These are phyloP conservation scores for Notechis scutatus DNA, from an alignment of 2,113 vertebrate species.

Conservation along the genomic window DNA sequence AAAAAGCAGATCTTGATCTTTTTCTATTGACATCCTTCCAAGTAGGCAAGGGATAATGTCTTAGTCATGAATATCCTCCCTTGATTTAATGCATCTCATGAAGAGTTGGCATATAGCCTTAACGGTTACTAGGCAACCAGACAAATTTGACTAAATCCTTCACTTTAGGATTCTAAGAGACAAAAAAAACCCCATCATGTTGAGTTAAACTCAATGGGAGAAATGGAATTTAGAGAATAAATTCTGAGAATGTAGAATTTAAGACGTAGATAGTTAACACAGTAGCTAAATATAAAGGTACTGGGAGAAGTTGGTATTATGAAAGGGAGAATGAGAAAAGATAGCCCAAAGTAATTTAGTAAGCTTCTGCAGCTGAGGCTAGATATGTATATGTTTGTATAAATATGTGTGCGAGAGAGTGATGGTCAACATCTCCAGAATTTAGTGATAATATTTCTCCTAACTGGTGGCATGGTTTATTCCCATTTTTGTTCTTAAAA, in stretches of 20 bases:
- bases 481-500: neutral
- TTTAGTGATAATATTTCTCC: neutral
- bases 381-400: neutral
- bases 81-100: neutral
- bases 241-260: neutral
- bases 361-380: neutral
- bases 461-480: neutral
- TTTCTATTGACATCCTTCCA: neutral
- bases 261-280: neutral
- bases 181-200: neutral
- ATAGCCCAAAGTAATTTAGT: neutral
- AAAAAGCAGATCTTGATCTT: neutral
- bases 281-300: neutral
- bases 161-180: neutral
- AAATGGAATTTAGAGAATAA: neutral
- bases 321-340: neutral
- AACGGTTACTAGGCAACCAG: neutral
- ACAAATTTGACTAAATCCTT: neutral
- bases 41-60: neutral
- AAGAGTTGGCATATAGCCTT: neutral
- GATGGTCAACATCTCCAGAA: neutral
- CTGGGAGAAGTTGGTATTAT: neutral
- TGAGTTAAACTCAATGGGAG: neutral
- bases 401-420: neutral
- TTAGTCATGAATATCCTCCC: neutral